Percentiles rank a stretch among this genome's conserved stretches.
Evolutionary conservation across 2,888 invertebrate species (phyloP).

Genomic region (Neelides folsomi): DNA sequence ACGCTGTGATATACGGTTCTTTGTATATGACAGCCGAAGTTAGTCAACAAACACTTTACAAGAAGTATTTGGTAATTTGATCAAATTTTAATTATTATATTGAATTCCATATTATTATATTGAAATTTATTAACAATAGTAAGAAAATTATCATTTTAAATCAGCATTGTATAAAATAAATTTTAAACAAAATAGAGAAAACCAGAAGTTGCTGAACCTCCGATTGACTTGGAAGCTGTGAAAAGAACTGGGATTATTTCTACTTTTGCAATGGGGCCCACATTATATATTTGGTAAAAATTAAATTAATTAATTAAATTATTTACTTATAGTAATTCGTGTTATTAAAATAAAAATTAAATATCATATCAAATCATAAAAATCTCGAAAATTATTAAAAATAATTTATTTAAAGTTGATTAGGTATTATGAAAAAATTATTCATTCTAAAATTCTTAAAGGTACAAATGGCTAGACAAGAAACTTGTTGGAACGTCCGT

Average conservation of each 20-base stretch:
- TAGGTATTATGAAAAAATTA: too few relatives aligned
- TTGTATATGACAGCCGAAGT: slow-evolving; percentile 67
- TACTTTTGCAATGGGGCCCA: slow-evolving; percentile 47
- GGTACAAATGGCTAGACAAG: slow-evolving; percentile 67
- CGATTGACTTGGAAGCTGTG: slow-evolving; percentile 37
- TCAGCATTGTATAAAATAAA: background rate
- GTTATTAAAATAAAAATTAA: too few relatives aligned
- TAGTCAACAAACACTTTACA: slow-evolving; percentile 60
- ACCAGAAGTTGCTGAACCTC: slow-evolving; percentile 19
- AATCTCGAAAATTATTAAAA: too few relatives aligned
- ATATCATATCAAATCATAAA: too few relatives aligned
- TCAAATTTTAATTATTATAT: slow-evolving; percentile 4
- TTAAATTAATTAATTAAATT: slow-evolving; percentile 13
- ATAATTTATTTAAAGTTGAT: too few relatives aligned
- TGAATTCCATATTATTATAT: background rate
- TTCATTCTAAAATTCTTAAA: slow-evolving; percentile 37
- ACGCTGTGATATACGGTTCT: slow-evolving; percentile 55
- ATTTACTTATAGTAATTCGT: too few relatives aligned
- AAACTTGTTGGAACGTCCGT: slow-evolving; percentile 52
- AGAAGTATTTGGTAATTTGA: slow-evolving; percentile 50
- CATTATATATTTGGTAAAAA: slow-evolving; percentile 48
- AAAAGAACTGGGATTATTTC: slow-evolving; percentile 50
- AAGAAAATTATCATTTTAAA: slow-evolving; percentile 6
- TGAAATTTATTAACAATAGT: background rate
- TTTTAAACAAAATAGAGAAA: slow-evolving; percentile 12